Base-by-base conservation (phyloP, 1,140 invertebrate species). In the Camponotus pennsylvanicus region DNA sequence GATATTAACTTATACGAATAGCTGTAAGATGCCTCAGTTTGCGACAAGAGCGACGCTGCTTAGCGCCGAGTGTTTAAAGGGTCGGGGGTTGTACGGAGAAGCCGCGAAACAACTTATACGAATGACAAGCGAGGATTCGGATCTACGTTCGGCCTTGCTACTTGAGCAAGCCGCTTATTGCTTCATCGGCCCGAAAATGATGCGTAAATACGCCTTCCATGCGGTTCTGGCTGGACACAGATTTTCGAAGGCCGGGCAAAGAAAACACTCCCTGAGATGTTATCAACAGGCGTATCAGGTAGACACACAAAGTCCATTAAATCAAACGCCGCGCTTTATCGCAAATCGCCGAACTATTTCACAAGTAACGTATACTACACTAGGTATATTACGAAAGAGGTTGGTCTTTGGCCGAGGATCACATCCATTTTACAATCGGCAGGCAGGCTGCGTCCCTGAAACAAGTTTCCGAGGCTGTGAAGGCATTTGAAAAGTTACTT, bases 201-300 rank as follows among this genome's bases (percentile, higher is more conserved):
- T 98, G 85, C 96, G 99, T 66, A 99, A 99, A 94, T 99, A 99
- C 94, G 98, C 99, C n/a, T 99, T 99, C 94, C 98, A 99, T 92
- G 98, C 98, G 96, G 98, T 99, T 27, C 95, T 99, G 18, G 98
- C 99, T 67, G 99, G 99, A 4, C 98, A 99, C 94, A 96, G 98
- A 79, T 99, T 97, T 94, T 97, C 98, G 4, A 99, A 99, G 94
- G 98, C 98, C 15, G 98, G 98, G 0, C 98, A 99, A 93, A 97
- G 97, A 78, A 97, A 97, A 93, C 98, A 99, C 95, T 98, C 98
- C 0, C 96, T 99, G 69, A 95, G 98, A 86, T 98, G 98, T 91
- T 99, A 99, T 92, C 97, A 97, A 85, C 98, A 99, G 95, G 98
- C 98, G 32, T 97, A 98, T 95, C 98, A 99, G 96, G 97, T 98